A percentile compares a stretch with the other conserved stretches of the same genome.
These are phyloP conservation scores for Actinernus sp. DNA, from an alignment of 92 coral and sea anemone species.

Conservation along the genomic window DNA sequence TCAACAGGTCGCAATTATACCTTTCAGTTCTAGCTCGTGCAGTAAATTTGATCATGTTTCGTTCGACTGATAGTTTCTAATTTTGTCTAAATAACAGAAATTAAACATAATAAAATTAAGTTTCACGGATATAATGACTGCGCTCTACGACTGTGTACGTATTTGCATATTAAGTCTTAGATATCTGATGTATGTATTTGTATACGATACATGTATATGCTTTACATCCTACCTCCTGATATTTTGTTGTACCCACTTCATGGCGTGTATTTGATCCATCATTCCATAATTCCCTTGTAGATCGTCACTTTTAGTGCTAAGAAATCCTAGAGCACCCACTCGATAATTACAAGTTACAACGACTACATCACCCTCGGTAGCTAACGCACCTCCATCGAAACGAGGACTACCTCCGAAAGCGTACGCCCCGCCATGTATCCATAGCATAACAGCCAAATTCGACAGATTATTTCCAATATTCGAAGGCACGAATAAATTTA, in stretches of 20 bases:
- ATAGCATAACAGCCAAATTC: slow-evolving; percentile 40
- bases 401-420: not conserved
- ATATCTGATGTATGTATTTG: too few relatives aligned
- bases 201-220: not conserved
- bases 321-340: slow-evolving; percentile 47
- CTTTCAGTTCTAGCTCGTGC: too few relatives aligned
- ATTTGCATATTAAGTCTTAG: too few relatives aligned
- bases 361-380: slow-evolving; percentile 49
- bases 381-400: slow-evolving; percentile 22
- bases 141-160: too few relatives aligned
- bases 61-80: too few relatives aligned
- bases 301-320: slow-evolving; percentile 32
- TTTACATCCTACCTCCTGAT: slow-evolving; percentile 15
- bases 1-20: too few relatives aligned
- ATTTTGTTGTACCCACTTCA: slow-evolving; percentile 50
- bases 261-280: slow-evolving; percentile 53
- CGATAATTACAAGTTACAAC: slow-evolving; percentile 59
- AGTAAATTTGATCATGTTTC: too few relatives aligned
- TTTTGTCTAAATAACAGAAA: too few relatives aligned
- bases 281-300: slow-evolving; percentile 56
- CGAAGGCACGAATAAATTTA: slow-evolving; percentile 43
- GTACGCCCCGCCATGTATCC: slow-evolving; percentile 61
- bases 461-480: not conserved
- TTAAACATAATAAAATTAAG: too few relatives aligned
- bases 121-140: too few relatives aligned